A percentile compares a stretch with the other conserved stretches of the same genome.
Evolutionary conservation across 2,113 vertebrate species (phyloP).

Genomic region (Cyprinodon brontotheroides): DNA sequence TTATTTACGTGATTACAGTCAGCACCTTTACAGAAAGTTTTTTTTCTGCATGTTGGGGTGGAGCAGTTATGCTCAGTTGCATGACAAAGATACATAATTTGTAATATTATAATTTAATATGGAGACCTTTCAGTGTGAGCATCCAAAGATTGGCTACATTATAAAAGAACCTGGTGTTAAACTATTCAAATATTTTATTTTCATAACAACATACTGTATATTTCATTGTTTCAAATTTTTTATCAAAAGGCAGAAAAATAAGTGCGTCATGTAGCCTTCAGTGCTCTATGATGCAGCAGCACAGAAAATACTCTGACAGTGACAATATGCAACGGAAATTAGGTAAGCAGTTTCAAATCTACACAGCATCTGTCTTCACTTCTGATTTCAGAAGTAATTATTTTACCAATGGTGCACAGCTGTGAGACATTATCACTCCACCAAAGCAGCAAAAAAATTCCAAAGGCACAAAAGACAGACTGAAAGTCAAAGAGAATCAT

Average conservation of each 20-base stretch:
- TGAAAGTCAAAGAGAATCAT: conserved; percentile 23
- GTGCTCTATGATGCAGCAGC: conserved; percentile 6
- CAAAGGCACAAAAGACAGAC: neutral
- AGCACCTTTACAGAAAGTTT: neutral
- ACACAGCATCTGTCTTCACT: conserved; percentile 48
- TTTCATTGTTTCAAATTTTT: conserved; percentile 1
- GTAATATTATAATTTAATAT: no score
- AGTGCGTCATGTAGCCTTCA: conserved; percentile 1
- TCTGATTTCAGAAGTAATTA: conserved; percentile 46
- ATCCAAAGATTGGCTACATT: neutral
- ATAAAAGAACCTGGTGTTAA: neutral
- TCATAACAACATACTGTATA: neutral
- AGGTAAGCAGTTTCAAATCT: conserved; percentile 36
- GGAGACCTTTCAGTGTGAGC: no score
- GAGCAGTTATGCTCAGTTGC: no score
- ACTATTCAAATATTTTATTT: neutral
- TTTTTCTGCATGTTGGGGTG: neutral
- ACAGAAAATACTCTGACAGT: conserved; percentile 12
- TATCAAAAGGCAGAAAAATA: neutral
- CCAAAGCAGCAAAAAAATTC: conserved; percentile 25
- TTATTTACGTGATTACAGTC: neutral
- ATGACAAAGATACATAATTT: no score
- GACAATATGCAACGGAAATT: conserved; percentile 32
- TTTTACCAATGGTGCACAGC: conserved; percentile 47
- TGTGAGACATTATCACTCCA: conserved; percentile 41